phyloP scores from a whole-genome alignment of 2,888 invertebrate genomes.

The Saturnia japonica region DNA sequence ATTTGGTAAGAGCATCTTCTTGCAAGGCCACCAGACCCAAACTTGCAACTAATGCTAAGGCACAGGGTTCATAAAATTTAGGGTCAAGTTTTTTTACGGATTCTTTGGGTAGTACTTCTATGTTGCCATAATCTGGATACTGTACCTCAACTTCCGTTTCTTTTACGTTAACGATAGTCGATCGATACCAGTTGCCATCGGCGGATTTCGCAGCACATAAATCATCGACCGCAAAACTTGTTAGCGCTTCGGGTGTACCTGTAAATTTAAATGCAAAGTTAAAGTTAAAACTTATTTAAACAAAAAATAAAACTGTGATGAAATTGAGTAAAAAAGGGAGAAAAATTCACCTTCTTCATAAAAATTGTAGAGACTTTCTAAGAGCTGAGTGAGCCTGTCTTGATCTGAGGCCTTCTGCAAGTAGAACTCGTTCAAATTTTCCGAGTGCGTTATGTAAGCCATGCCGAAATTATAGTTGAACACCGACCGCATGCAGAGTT shows the following conservation, averaged over 20 bases:
- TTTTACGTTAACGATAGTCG: conserved; percentile 71
- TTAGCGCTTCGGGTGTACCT: conserved; percentile 65
- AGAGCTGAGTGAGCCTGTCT: conserved; percentile 73
- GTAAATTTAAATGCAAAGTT: conserved; percentile 21
- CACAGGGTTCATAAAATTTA: conserved; percentile 69
- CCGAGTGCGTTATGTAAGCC: conserved; percentile 80
- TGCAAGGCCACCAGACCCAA: conserved; percentile 67
- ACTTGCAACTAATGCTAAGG: conserved; percentile 63
- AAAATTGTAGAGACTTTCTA: conserved; percentile 82
- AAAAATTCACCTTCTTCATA: conserved; percentile 67
- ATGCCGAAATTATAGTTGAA: conserved; percentile 82
- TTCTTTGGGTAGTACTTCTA: conserved; percentile 76
- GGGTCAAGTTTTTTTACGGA: conserved; percentile 75
- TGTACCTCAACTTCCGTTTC: conserved; percentile 76
- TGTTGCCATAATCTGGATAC: conserved; percentile 88
- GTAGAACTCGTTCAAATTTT: conserved; percentile 83
- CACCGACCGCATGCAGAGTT: conserved; percentile 84
- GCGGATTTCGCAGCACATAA: conserved; percentile 84
- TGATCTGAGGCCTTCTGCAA: conserved; percentile 81
- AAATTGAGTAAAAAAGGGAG: neutral
- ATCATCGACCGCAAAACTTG: conserved; percentile 71
- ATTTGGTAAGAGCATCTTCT: conserved; percentile 58
- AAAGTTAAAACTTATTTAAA: neutral
- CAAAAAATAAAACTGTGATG: neutral
- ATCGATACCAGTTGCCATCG: conserved; percentile 88